Conservation (phyloP, 1,140 invertebrate genomes). For the Atta colombica region DNA sequence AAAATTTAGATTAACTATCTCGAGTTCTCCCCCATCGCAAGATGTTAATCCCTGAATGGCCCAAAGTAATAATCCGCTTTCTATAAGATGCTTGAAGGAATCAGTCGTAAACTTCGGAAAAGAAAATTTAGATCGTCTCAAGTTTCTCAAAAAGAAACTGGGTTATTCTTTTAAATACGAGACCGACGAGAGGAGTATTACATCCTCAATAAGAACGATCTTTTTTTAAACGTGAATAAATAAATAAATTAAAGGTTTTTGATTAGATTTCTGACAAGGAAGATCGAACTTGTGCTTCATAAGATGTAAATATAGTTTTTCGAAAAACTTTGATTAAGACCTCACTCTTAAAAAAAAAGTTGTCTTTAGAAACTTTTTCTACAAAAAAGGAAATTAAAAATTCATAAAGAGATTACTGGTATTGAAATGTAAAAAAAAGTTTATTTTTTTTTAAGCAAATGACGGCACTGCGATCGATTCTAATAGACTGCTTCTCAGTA, state of each 20-base stretch:
- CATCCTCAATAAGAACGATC: background rate
- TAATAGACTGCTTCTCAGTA: no score
- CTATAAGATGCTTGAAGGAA: constrained; percentile 9
- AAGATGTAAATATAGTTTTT: background rate
- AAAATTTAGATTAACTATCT: constrained; percentile 39
- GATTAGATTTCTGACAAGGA: background rate
- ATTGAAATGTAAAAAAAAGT: no score
- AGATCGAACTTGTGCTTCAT: background rate
- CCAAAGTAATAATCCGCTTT: constrained; percentile 11
- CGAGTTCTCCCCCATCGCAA: background rate
- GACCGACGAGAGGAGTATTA: background rate
- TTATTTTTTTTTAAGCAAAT: no score
- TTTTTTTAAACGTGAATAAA: background rate
- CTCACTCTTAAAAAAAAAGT: no score
- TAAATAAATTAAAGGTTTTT: background rate
- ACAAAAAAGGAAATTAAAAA: no score
- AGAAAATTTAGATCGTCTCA: constrained; percentile 12
- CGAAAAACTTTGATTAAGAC: background rate
- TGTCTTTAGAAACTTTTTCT: no score
- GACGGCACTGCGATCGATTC: no score
- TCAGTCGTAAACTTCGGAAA: background rate
- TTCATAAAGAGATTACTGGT: no score
- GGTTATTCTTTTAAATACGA: background rate
- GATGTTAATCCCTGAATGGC: background rate
- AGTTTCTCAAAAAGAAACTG: background rate